A percentile compares a stretch with the other conserved stretches of the same genome.
phyloP scores from a whole-genome alignment of 2,888 invertebrate genomes.

The Mesorhabditis sp. region DNA sequence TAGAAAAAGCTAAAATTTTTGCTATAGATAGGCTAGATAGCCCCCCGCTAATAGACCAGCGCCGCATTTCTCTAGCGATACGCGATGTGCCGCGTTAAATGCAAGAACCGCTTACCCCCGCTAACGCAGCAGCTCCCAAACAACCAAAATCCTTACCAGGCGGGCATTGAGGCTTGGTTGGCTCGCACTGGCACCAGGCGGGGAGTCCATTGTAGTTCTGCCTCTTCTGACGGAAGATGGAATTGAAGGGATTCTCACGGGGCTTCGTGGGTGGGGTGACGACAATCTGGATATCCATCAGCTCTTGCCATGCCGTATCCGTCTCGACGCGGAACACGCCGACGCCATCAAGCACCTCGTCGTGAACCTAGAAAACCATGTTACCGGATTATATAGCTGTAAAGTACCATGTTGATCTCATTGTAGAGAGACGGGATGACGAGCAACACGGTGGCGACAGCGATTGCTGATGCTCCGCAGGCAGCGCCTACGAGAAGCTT shows the following conservation, averaged over 20 bases:
- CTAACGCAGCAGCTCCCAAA: no score
- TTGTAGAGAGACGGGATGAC: slow-evolving; percentile 50
- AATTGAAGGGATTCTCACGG: slow-evolving; percentile 35
- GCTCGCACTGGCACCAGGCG: slow-evolving; percentile 33
- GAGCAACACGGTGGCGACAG: slow-evolving; percentile 46
- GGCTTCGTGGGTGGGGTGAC: slow-evolving; percentile 51
- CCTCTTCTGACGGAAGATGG: slow-evolving; percentile 48
- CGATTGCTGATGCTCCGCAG: slow-evolving; percentile 33
- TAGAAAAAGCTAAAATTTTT: no score
- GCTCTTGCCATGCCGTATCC: slow-evolving; percentile 50
- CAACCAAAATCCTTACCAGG: slow-evolving; percentile 6
- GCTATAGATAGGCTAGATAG: no score
- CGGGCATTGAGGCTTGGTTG: slow-evolving; percentile 30
- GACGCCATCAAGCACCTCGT: slow-evolving; percentile 30
- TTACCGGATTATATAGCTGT: not conserved
- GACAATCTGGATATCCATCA: slow-evolving; percentile 52
- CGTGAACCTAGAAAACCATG: slow-evolving; percentile 34
- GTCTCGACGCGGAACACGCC: slow-evolving; percentile 49
- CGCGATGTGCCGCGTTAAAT: no score
- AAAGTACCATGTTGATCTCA: slow-evolving; percentile 44
- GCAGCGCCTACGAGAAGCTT: slow-evolving; percentile 39
- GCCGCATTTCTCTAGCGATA: no score
- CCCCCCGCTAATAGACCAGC: no score
- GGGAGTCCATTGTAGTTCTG: slow-evolving; percentile 30
- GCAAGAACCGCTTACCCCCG: no score